phyloP scores from a whole-genome alignment of 2,888 invertebrate species.

The Drosophila lacicola region DNA sequence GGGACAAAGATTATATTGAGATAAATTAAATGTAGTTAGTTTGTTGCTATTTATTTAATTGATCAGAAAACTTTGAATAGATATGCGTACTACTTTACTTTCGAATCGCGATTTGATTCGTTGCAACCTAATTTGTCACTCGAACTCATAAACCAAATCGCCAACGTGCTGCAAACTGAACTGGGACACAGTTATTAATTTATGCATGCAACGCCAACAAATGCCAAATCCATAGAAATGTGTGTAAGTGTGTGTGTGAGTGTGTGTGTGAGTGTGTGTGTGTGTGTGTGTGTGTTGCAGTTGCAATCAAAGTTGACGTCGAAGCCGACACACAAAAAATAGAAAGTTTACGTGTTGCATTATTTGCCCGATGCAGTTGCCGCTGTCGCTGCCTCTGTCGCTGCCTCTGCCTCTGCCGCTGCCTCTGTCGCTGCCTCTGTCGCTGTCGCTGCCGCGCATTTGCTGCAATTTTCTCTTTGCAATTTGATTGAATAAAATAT shows the following conservation, averaged over 20 bases:
- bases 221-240: slow-evolving; percentile 22
- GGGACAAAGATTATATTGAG: too few relatives aligned
- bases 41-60: too few relatives aligned
- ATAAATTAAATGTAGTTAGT: too few relatives aligned
- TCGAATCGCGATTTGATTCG: slow-evolving; percentile 5
- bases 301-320: slow-evolving; percentile 54
- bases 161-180: slow-evolving; percentile 47
- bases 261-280: neutral
- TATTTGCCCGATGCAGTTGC: slow-evolving; percentile 50
- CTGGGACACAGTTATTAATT: slow-evolving; percentile 70
- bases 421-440: slow-evolving; percentile 30
- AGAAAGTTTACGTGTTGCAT: slow-evolving; percentile 76
- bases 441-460: slow-evolving; percentile 28
- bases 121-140: slow-evolving; percentile 60
- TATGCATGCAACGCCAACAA: slow-evolving; percentile 63
- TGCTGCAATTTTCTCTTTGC: slow-evolving; percentile 82
- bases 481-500: slow-evolving; percentile 80
- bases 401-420: slow-evolving; percentile 8
- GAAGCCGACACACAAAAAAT: slow-evolving; percentile 72
- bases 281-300: slow-evolving; percentile 38
- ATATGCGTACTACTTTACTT: slow-evolving; percentile 11
- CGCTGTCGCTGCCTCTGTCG: slow-evolving; percentile 8
- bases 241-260: slow-evolving; percentile 17
- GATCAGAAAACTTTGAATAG: neutral
- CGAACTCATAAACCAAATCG: slow-evolving; percentile 37